Conservation (phyloP, 2,797 vertebrate species). For the Intellagama lesueurii region DNA sequence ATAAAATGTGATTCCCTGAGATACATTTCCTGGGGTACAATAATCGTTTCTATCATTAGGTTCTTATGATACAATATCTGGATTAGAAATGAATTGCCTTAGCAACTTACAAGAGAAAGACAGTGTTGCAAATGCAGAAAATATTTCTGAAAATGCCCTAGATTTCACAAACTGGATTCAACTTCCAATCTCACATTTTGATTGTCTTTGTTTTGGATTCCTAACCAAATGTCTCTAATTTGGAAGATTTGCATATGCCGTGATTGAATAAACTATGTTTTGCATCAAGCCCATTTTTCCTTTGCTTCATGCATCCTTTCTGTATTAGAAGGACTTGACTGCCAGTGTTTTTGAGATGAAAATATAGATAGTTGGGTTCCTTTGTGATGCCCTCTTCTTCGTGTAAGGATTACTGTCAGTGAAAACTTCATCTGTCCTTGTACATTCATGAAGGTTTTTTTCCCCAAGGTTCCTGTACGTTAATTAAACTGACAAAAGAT, state of each 20-base stretch:
- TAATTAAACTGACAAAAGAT: conserved; percentile 8
- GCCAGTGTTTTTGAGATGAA: background rate
- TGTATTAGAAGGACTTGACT: background rate
- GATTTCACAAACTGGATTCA: background rate
- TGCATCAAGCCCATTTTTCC: background rate
- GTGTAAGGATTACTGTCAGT: background rate
- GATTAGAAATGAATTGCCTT: background rate
- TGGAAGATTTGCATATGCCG: background rate
- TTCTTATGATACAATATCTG: background rate
- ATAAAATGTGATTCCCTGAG: background rate
- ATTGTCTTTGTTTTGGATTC: background rate
- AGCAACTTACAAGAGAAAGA: background rate
- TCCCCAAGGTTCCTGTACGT: background rate
- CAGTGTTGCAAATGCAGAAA: background rate
- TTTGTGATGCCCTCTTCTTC: background rate
- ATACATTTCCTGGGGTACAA: background rate
- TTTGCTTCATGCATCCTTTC: background rate
- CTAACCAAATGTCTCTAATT: background rate
- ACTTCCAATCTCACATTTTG: background rate
- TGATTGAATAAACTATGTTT: background rate
- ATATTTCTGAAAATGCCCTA: background rate
- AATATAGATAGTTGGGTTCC: no score
- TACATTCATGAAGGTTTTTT: background rate
- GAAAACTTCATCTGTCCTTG: background rate
- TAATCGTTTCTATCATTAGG: no score